Base-by-base conservation (phyloP, 2,888 invertebrate species). In the Lacanobia wlatinum region DNA sequence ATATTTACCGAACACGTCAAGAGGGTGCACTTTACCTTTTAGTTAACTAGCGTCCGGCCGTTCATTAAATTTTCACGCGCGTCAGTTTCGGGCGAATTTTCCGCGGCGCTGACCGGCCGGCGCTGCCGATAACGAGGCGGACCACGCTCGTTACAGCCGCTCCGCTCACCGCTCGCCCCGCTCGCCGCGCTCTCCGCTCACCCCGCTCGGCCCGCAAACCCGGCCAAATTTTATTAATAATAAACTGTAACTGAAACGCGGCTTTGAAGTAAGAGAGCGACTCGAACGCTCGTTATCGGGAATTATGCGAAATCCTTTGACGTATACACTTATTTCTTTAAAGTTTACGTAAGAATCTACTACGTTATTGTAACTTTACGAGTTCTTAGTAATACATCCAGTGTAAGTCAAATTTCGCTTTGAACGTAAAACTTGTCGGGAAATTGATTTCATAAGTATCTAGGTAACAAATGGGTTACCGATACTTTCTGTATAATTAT, bases 21-120 rank as follows among this genome's bases (percentile, higher is more conserved):
- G 96, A 96, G 96, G 96, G 96, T 95, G 96, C 96, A 96, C 95
- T 96, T 96, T 96, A 96, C 96, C 96, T 96, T 96, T 96, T 96
- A 96, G 96, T 95, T 95, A 96, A 96, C 96, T 96, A 96, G 95
- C 96, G 96, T 95, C 96, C 96, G 95, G 95, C 94, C 94, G 96
- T 96, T 96, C 96, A 96, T 96, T 96, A 96, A 96, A 96, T 96
- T 96, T 96, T 96, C 96, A 96, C 96, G 96, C 96, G 96, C 96
- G 96, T 96, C 96, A 95, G 96, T 96, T 96, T 96, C 93, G 95
- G 95, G 92, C 94, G 91, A 96, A 96, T 95, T 96, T 96, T 96
- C 96, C 96, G 96, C 96, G 95, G 95, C 94, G 94, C 92, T 95
- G 95, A 93, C 94, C 93, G 95, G 92, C 91, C 92, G 91, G 92